A percentile compares a stretch with the other conserved stretches of the same genome.
These are phyloP conservation scores for Somateria mollissima DNA, from an alignment of 2,797 vertebrate species.

Conservation along the genomic window DNA sequence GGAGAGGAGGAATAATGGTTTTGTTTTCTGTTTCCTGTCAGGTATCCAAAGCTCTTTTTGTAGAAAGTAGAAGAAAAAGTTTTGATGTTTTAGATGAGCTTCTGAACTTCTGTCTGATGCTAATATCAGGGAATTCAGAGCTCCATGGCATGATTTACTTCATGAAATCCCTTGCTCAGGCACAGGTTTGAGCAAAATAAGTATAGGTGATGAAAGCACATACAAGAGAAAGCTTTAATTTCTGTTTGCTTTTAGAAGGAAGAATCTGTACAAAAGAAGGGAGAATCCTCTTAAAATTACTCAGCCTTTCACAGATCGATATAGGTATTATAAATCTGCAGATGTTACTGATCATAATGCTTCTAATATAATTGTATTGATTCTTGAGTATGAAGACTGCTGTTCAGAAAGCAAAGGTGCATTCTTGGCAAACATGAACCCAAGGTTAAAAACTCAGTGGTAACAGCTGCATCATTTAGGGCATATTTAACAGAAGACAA, in stretches of 20 bases:
- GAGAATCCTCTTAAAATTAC: background rate
- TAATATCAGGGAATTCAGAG: background rate
- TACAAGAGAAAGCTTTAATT: background rate
- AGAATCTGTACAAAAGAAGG: background rate
- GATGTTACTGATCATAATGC: background rate
- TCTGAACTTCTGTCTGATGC: background rate
- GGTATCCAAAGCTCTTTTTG: background rate
- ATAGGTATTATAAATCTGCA: background rate
- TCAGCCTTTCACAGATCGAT: background rate
- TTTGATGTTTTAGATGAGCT: background rate
- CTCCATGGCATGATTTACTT: background rate
- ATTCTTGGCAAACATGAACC: background rate
- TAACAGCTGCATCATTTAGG: background rate
- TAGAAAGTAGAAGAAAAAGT: background rate
- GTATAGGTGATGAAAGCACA: background rate
- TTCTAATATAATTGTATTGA: background rate
- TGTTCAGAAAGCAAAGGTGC: background rate
- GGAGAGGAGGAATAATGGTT: background rate
- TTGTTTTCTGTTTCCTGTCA: background rate
- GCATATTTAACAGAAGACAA: background rate
- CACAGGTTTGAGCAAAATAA: background rate
- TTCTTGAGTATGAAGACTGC: background rate
- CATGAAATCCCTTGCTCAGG: background rate
- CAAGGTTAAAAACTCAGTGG: background rate
- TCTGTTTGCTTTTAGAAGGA: background rate